Conservation (phyloP, 2,113 vertebrate genomes). For the Leptosomus discolor region DNA sequence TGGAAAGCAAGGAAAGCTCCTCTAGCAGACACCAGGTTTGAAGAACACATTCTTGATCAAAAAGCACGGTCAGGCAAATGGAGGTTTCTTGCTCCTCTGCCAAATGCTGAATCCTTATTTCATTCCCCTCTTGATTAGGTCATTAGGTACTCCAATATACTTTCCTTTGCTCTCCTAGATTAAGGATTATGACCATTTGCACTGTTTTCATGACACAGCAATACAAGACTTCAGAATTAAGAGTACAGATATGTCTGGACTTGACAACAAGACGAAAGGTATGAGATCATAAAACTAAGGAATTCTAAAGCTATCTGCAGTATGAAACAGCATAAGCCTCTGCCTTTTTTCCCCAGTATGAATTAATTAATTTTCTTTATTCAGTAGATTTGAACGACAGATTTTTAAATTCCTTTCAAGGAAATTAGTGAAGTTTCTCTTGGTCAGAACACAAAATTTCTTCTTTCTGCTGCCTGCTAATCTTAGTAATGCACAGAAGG, state of each 20-base stretch:
- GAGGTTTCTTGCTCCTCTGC: neutral
- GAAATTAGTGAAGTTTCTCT: neutral
- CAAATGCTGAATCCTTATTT: neutral
- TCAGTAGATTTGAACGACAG: neutral
- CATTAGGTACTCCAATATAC: neutral
- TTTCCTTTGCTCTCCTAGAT: neutral
- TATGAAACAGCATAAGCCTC: neutral
- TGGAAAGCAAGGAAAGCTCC: neutral
- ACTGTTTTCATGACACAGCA: neutral
- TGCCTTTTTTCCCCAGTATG: no score
- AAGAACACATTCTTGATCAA: neutral
- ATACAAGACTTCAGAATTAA: neutral
- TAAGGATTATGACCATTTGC: neutral
- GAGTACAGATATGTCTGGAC: neutral
- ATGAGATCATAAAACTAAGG: neutral
- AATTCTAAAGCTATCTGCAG: neutral
- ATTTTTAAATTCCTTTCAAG: neutral
- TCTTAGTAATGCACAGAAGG: neutral
- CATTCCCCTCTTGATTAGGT: neutral
- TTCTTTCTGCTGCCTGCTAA: neutral
- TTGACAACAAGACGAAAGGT: neutral
- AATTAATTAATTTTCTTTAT: no score
- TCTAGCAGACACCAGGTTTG: neutral
- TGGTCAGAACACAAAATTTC: neutral
- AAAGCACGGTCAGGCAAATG: neutral